Evolutionary conservation across 2,113 vertebrate genomes (phyloP).

Genomic region (Chaenocephalus aceratus): DNA sequence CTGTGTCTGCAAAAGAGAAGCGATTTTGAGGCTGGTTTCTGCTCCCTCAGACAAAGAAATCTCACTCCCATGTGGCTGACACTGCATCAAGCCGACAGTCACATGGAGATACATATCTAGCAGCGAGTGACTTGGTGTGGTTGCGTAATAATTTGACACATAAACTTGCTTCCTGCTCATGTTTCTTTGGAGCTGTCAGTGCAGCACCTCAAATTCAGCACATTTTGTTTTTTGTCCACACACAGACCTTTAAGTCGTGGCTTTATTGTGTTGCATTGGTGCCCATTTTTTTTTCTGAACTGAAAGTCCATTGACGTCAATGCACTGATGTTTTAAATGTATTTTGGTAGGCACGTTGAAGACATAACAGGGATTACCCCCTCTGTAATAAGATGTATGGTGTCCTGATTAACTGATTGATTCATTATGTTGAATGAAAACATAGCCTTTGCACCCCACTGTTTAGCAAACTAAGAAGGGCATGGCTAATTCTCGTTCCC

Average conservation of each 20-base stretch:
- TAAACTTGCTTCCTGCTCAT: constrained; percentile 61
- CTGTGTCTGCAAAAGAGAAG: constrained; percentile 52
- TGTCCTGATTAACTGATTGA: constrained; percentile 41
- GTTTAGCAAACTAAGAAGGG: constrained; percentile 29
- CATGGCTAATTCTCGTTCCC: constrained; percentile 11
- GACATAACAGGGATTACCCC: background rate
- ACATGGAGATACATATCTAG: constrained; percentile 48
- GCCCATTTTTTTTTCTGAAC: constrained; percentile 1
- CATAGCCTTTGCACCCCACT: constrained; percentile 40
- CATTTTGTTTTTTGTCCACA: constrained; percentile 19
- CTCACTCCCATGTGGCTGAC: constrained; percentile 49
- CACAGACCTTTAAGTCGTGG: background rate
- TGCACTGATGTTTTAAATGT: constrained; percentile 26
- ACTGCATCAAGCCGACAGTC: constrained; percentile 56
- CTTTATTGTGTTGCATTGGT: constrained; percentile 9
- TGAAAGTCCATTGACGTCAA: constrained; percentile 5
- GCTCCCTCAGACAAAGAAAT: constrained; percentile 65
- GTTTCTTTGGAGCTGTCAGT: constrained; percentile 42
- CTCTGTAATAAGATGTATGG: constrained; percentile 28
- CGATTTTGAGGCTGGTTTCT: constrained; percentile 41
- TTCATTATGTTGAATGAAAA: constrained; percentile 62
- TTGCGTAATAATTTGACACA: constrained; percentile 65
- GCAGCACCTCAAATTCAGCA: constrained; percentile 15
- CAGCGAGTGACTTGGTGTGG: constrained; percentile 45
- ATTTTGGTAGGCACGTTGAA: constrained; percentile 18